Base-by-base conservation (phyloP, 2,113 vertebrate genomes). In the Sinocyclocheilus anophthalmus region DNA sequence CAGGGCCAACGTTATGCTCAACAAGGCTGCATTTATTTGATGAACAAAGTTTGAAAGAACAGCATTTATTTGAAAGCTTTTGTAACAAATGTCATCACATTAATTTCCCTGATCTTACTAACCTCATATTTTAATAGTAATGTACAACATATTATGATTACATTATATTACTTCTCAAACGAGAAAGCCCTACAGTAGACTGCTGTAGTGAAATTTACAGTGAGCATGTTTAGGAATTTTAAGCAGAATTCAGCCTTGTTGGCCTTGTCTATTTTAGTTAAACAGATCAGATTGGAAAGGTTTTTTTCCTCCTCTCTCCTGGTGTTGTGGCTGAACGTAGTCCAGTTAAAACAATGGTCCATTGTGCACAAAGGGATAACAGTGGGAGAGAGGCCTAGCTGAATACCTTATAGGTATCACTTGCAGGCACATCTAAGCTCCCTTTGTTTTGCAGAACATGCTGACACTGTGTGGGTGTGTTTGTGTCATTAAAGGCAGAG, bases 401-500 rank as follows among this genome's bases (percentile, higher is more conserved):
- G 59, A 75, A 83, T 81, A 20, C 12, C 83, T 69, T 65, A 39
- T 72, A 57, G 50, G 24, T 79, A 39, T 39, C 24, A 18, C 80
- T 69, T 48, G 55, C 77, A 39, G 67, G 26, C 55, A 81, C n/a
- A 67, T 67, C n/a, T 50, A 50, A 81, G 79, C 30, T 63, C 59
- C 69, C 24, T 72, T 37, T 88, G 16, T 75, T 45, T 39, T 13
- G 30, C 6, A 33, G 48, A 76, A 42, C 45, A 20, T 82, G 7
- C 80, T 84, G 55, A 33, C 24, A 84, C 0, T 73, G 14, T 86
- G 75, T 90, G 73, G n/a, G 26, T 88, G 24, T 91, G 53, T 86
- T 48, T 78, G 11, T 85, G 20, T 16, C 78, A 91, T 45, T 88
- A 86, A 90, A 99, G 98, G 97, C 89, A 96, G 96, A 87, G 97